Conservation (phyloP, 2,797 vertebrate species). For the Acomys russatus region DNA sequence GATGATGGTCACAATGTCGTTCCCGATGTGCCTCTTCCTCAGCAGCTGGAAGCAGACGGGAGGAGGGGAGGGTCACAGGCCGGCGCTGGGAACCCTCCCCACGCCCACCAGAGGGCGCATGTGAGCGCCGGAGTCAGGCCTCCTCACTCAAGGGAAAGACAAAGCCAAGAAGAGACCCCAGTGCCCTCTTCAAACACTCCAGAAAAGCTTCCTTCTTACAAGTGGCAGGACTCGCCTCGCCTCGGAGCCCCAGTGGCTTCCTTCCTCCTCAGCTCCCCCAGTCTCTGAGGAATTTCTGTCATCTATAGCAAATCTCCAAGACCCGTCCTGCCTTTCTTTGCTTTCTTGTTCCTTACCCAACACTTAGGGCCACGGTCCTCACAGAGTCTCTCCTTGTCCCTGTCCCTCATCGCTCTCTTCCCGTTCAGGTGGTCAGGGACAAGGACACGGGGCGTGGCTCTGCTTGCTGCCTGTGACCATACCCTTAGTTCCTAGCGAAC, state of each 20-base stretch:
- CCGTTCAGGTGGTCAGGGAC: background rate
- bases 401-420: background rate
- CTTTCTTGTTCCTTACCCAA: background rate
- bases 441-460: background rate
- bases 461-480: background rate
- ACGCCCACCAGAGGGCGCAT: background rate
- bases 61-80: background rate
- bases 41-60: slow-evolving; percentile 90
- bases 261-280: background rate
- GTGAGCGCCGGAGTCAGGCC: background rate
- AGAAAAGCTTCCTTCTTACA: background rate
- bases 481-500: background rate
- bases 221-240: background rate
- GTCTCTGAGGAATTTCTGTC: background rate
- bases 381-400: too few species aligned
- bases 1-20: slow-evolving; percentile 98
- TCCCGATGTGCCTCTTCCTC: slow-evolving; percentile 97
- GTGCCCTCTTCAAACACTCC: background rate
- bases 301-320: background rate
- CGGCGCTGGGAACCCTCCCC: background rate
- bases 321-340: background rate
- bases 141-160: background rate
- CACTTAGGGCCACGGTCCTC: too few species aligned
- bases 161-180: background rate
- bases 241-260: fast-evolving